These are phyloP conservation scores for Leucophenga maculata DNA, from an alignment of 2,888 invertebrate genomes.

Conservation along the genomic window DNA sequence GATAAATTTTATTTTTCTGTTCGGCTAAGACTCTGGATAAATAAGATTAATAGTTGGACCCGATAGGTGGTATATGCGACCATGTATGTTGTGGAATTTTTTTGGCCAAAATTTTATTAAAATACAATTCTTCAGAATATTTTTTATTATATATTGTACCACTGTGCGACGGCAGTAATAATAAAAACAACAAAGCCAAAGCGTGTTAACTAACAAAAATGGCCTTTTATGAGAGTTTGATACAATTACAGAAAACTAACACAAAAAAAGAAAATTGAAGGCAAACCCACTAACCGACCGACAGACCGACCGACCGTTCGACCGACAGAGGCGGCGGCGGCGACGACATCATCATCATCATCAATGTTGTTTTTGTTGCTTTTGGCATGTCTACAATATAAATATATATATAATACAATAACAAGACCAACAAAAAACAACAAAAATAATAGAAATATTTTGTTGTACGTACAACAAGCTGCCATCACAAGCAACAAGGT, in stretches of 20 bases:
- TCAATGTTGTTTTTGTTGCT: constrained; percentile 15
- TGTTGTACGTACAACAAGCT: too few relatives aligned
- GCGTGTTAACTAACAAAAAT: constrained; percentile 18
- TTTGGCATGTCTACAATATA: constrained; percentile 7
- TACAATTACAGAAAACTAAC: not conserved
- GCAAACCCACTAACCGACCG: not conserved
- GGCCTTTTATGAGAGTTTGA: not conserved
- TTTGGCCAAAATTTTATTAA: too few relatives aligned
- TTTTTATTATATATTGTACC: too few relatives aligned
- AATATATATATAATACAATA: not conserved
- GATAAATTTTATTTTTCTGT: too few relatives aligned
- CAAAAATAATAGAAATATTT: not conserved
- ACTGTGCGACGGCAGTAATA: not conserved
- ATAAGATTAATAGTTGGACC: too few relatives aligned
- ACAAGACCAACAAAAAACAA: not conserved
- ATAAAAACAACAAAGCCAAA: not conserved
- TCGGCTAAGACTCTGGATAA: too few relatives aligned
- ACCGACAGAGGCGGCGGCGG: too few relatives aligned
- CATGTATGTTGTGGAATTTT: too few relatives aligned
- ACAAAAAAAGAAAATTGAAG: not conserved
- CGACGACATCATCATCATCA: not conserved
- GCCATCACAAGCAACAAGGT: constrained; percentile 12
- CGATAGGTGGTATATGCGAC: too few relatives aligned
- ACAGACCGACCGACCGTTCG: not conserved
- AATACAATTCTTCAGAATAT: too few relatives aligned